Evolutionary conservation across 2,888 invertebrate species (phyloP).

Genomic region (Trachelus stipa): DNA sequence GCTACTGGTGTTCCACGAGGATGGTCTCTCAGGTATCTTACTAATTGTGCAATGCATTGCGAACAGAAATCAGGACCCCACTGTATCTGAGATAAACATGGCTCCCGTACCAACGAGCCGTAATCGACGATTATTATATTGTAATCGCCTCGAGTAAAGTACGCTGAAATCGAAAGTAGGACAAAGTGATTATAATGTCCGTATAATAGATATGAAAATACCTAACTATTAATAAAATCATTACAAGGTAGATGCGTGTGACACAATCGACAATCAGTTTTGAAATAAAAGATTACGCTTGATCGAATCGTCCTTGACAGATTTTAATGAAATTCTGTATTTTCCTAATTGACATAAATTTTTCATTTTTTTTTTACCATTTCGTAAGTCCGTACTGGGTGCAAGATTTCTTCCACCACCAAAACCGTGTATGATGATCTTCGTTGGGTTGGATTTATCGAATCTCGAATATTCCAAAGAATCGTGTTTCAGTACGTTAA

Average conservation of each 20-base stretch:
- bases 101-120: constrained; percentile 81
- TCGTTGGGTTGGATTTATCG: constrained; percentile 82
- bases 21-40: constrained; percentile 82
- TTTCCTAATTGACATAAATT: neutral
- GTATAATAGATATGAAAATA: neutral
- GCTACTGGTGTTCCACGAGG: constrained; percentile 82
- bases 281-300: neutral
- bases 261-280: neutral
- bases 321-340: neutral
- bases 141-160: constrained; percentile 83
- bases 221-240: neutral
- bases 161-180: constrained; percentile 68
- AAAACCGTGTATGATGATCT: constrained; percentile 92
- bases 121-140: constrained; percentile 92
- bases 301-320: neutral
- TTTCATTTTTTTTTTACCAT: constrained; percentile 62
- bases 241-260: neutral
- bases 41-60: constrained; percentile 84
- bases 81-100: constrained; percentile 80
- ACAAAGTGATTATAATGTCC: neutral
- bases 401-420: constrained; percentile 85
- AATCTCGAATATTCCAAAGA: constrained; percentile 82
- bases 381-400: constrained; percentile 86
- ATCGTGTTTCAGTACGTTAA: constrained; percentile 78
- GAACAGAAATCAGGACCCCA: constrained; percentile 69